These are phyloP conservation scores for Drosophila paulistorum DNA, from an alignment of 1,140 invertebrate genomes.

Conservation along the genomic window DNA sequence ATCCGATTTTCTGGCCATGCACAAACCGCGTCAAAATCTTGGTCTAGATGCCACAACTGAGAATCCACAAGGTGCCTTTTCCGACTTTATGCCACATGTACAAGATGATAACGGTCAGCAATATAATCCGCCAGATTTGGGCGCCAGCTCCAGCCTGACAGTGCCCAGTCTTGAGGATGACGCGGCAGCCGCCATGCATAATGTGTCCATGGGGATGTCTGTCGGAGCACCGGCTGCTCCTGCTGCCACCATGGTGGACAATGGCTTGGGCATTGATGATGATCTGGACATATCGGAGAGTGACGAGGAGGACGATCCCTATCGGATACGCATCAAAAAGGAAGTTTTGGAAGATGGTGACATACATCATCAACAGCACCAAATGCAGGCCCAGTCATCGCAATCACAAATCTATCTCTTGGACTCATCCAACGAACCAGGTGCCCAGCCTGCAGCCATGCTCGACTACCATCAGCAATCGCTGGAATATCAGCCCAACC, in stretches of 20 bases:
- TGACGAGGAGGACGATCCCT: slow-evolving; percentile 86
- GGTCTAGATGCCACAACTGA: slow-evolving; percentile 37
- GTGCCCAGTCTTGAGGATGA: slow-evolving; percentile 33
- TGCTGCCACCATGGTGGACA: slow-evolving; percentile 34
- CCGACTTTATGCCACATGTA: slow-evolving; percentile 56
- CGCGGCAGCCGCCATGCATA: slow-evolving; percentile 39
- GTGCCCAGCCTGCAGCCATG: neutral
- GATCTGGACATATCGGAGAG: slow-evolving; percentile 92
- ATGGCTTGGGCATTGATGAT: slow-evolving; percentile 85
- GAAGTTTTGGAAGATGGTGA: slow-evolving; percentile 66
- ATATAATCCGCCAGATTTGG: slow-evolving; percentile 51
- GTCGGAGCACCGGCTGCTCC: neutral
- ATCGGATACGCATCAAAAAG: slow-evolving; percentile 61
- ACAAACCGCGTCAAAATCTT: slow-evolving; percentile 55
- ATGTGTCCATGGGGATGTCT: slow-evolving; percentile 43
- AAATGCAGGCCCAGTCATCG: slow-evolving; percentile 12
- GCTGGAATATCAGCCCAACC: slow-evolving; percentile 46
- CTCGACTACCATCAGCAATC: slow-evolving; percentile 40
- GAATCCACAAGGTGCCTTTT: slow-evolving; percentile 47
- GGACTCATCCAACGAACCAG: slow-evolving; percentile 18
- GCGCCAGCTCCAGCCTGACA: slow-evolving; percentile 53
- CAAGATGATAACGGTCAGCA: slow-evolving; percentile 58
- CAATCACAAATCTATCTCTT: slow-evolving; percentile 23
- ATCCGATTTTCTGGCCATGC: slow-evolving; percentile 88
- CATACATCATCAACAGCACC: slow-evolving; percentile 21